Evolutionary conservation across 1,140 invertebrate genomes (phyloP), one percentile per base, ranked within the genome.

Genomic region (Drosophila pseudoananassae): DNA sequence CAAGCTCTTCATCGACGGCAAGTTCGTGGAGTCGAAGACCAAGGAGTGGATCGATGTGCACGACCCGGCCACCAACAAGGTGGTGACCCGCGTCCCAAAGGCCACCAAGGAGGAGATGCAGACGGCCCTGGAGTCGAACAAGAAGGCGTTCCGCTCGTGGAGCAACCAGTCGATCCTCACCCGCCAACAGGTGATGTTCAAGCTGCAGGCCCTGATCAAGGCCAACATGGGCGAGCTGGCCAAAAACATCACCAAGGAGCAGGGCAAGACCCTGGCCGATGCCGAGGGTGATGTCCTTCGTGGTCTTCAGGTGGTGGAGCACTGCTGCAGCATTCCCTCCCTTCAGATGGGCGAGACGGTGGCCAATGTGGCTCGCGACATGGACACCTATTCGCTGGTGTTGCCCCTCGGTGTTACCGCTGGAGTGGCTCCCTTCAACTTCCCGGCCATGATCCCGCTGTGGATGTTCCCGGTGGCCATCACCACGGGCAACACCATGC

Each of bases 371-470:
- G 95, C 98, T 1, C 98, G 96, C 65, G 98, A 99, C 84, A 97
- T 98, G 97, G 97, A 98, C 84, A 96, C 96, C 3, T 94, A 96
- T 64, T 98, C 97, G 0, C 97, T 98, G 90, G 95, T 97, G 76
- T 91, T 97, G 23, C 98, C 99, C 1, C 36, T 92, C 12, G 91
- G 91, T 7, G 91, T 92, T 5, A 92, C 91, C 66, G 92, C 92
- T 80, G 98, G 97, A 38, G 98, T 99, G 81, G 96, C 97, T 33
- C 97, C 97, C 0, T 98, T 98, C 90, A 98, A 98, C 92, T 99
- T 99, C 92, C 99, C 99, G 0, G 98, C 99, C 36, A 99, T 99
- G 99, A 99, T 99, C 87, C 99, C 99, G 0, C 93, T 99, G 1
- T 99, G 99, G 99, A 99, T 98, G 96, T 98, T 99, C 93, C 98